A percentile compares a stretch with the other conserved stretches of the same genome.
phyloP scores from a whole-genome alignment of 2,113 vertebrate genomes.

The Trachemys scripta region DNA sequence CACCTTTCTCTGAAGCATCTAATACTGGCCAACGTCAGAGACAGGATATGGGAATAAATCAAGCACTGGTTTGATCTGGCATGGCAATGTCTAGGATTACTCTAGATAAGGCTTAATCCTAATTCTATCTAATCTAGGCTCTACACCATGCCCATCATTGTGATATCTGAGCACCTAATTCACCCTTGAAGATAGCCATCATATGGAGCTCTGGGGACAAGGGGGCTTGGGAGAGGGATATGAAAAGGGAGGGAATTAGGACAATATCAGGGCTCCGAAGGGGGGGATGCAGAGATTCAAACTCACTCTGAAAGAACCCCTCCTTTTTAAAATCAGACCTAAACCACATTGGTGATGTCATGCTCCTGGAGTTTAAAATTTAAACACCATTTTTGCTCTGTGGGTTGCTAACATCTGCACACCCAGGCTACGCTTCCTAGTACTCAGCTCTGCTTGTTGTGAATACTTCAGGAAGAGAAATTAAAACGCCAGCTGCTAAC shows the following conservation, averaged over 20 bases:
- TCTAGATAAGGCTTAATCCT: not conserved
- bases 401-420: not conserved
- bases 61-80: too few relatives aligned
- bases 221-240: not conserved
- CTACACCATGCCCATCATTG: not conserved
- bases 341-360: not conserved
- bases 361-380: not conserved
- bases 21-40: not conserved
- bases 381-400: not conserved
- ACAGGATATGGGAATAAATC: too few relatives aligned
- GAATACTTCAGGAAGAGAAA: not conserved
- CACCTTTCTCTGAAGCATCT: not conserved
- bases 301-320: slow-evolving; percentile 8
- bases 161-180: not conserved
- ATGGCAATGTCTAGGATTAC: too few relatives aligned
- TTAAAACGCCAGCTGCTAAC: not conserved
- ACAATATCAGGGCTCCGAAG: not conserved
- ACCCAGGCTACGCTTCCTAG: not conserved
- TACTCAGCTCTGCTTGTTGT: not conserved
- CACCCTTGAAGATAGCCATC: not conserved
- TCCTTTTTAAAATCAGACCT: slow-evolving; percentile 13
- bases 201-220: not conserved
- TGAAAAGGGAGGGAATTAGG: not conserved
- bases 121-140: not conserved
- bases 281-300: not conserved